Percentiles rank a stretch among this genome's conserved stretches.
These are phyloP conservation scores for Eulimnadia texana DNA, from an alignment of 1,140 invertebrate genomes.

Conservation along the genomic window DNA sequence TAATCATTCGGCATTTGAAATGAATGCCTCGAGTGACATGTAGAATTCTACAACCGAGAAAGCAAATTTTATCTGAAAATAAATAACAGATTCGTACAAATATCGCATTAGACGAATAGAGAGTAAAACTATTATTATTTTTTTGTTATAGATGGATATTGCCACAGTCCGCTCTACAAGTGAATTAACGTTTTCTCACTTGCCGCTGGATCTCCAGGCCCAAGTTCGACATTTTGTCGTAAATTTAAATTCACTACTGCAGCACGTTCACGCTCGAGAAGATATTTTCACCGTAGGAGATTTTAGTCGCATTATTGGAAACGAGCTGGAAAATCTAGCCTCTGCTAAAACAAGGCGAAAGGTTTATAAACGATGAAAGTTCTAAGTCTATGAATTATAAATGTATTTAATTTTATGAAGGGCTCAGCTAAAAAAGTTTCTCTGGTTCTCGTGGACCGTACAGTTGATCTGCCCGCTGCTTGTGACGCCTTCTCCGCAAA, in stretches of 20 bases:
- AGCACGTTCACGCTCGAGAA: constrained; percentile 42
- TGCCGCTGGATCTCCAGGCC: constrained; percentile 22
- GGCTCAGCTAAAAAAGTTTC: constrained; percentile 38
- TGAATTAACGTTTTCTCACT: constrained; percentile 7
- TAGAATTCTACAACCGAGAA: constrained; percentile 9
- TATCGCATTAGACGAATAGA: not conserved
- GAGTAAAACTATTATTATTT: constrained; percentile 10
- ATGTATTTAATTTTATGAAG: constrained; percentile 27
- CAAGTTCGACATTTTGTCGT: constrained; percentile 33
- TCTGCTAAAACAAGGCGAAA: constrained; percentile 36
- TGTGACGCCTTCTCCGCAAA: constrained; percentile 39
- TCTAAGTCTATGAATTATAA: not conserved
- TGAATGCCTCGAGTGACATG: constrained; percentile 10
- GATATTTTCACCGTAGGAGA: constrained; percentile 47
- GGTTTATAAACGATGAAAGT: constrained; percentile 27
- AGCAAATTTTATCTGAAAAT: constrained; percentile 2
- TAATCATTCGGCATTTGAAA: constrained; percentile 9
- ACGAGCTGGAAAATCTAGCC: constrained; percentile 40
- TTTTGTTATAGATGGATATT: constrained; percentile 14
- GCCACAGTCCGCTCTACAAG: not conserved
- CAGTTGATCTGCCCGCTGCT: constrained; percentile 44
- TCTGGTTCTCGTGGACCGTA: constrained; percentile 47
- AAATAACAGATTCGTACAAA: not conserved
- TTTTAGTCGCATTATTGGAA: constrained; percentile 43
- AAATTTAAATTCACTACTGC: constrained; percentile 41